phyloP scores from a whole-genome alignment of 2,797 vertebrate genomes.

The Macropodus opercularis region DNA sequence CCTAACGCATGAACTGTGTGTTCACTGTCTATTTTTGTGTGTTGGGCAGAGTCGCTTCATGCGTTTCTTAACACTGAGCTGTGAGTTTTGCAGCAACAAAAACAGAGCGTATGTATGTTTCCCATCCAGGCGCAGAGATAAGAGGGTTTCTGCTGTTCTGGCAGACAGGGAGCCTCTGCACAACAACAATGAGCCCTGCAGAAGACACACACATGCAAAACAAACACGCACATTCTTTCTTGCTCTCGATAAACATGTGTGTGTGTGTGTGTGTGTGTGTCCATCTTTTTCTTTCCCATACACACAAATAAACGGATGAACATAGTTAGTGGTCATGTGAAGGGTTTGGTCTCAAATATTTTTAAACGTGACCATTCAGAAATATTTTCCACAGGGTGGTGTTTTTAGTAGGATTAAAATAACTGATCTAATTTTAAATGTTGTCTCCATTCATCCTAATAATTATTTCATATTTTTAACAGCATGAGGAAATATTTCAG shows the following conservation, averaged over 20 bases:
- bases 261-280: background rate
- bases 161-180: slow-evolving; percentile 41
- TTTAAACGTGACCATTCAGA: background rate
- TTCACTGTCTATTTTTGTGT: slow-evolving; percentile 58
- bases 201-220: slow-evolving; percentile 29
- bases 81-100: slow-evolving; percentile 48
- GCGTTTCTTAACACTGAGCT: slow-evolving; percentile 42
- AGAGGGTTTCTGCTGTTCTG: slow-evolving; percentile 43
- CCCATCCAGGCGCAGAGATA: slow-evolving; percentile 44
- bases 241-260: background rate
- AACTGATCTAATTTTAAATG: background rate
- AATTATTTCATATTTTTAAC: background rate
- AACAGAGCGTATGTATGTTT: slow-evolving; percentile 51
- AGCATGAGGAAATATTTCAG: background rate
- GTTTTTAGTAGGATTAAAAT: background rate
- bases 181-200: slow-evolving; percentile 32
- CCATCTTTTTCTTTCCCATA: background rate
- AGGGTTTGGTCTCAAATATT: background rate
- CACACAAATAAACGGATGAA: slow-evolving; percentile 8
- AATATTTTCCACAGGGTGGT: background rate
- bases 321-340: slow-evolving; percentile 1
- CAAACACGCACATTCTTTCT: slow-evolving; percentile 38
- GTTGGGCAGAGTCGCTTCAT: slow-evolving; percentile 30
- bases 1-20: slow-evolving; percentile 30
- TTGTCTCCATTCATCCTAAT: background rate